Base-by-base conservation (phyloP, 1,140 invertebrate genomes). In the Lepidurus packardi region DNA sequence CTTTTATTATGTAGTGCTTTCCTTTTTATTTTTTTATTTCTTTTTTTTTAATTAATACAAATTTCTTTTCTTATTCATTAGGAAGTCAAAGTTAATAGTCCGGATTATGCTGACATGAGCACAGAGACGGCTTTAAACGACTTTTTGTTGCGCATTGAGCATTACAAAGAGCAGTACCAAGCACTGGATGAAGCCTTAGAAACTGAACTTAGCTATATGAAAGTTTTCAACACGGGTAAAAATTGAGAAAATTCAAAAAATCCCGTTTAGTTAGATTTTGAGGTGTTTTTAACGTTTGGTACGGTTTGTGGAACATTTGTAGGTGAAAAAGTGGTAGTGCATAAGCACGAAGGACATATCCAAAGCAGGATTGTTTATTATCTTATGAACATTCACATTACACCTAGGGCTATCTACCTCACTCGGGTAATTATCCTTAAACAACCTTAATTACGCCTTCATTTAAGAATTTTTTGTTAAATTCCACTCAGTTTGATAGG, bases 21-120 rank as follows among this genome's bases (percentile, higher is more conserved):
- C n/a, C n/a, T n/a, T n/a, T n/a, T n/a, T n/a, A n/a, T n/a, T n/a
- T 47, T 47, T 47, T 10, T 47, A 1, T 2, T 47, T 9, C 2
- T 47, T 2, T 47, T 47, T 47, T 16, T 11, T 1, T 7, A 47
- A 11, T 47, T 47, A 6, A 1, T 47, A 73, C 4, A 13, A 11
- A 21, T 34, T 75, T 76, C 79, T 78, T 80, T 79, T 82, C 83
- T 74, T 87, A 13, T 47, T 13, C 21, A 7, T 4, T 16, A 93
- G 85, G 95, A 96, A 85, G 96, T 97, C 44, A 90, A 97, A 80
- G 89, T 92, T n/a, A 92, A 93, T 85, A 95, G 92, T 81, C 93
- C 93, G 1, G 96, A 98, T 84, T 98, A 98, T 84, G 88, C 88
- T 73, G 89, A 90, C 9, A 92, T 94, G 90, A 92, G 92, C 76